Evolutionary conservation across 2,113 vertebrate species (phyloP).

Genomic region (Mandrillus leucophaeus): DNA sequence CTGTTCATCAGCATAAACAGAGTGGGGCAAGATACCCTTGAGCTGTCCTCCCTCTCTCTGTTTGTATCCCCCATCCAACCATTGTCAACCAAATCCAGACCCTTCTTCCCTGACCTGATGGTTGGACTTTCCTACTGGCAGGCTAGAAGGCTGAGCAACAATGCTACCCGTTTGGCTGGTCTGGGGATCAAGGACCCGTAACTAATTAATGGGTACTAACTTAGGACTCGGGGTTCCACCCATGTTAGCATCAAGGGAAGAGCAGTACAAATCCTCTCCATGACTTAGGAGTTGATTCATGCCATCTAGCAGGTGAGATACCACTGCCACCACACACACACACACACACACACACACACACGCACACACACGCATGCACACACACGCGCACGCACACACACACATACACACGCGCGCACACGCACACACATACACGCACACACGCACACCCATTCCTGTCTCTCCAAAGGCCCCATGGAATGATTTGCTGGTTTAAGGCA

Average conservation of each 20-base stretch:
- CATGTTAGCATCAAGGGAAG: not conserved
- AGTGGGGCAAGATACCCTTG: not conserved
- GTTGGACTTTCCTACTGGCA: not conserved
- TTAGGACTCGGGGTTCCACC: not conserved
- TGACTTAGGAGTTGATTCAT: not conserved
- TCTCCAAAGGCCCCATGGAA: not conserved
- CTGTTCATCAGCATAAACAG: not conserved
- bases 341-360: too few relatives aligned
- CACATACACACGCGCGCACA: not conserved
- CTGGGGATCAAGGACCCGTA: not conserved
- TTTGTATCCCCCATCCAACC: not conserved
- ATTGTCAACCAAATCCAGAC: conserved; percentile 28
- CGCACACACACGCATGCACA: too few relatives aligned
- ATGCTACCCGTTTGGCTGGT: not conserved
- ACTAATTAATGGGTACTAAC: not conserved
- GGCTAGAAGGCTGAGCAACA: not conserved
- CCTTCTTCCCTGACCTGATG: not conserved
- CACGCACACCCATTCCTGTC: not conserved
- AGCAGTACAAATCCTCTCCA: not conserved
- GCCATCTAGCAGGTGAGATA: not conserved
- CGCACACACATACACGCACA: too few relatives aligned
- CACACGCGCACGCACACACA: too few relatives aligned
- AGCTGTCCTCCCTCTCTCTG: not conserved
- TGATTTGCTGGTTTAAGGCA: not conserved
- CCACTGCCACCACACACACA: not conserved